Evolutionary conservation across 2,797 vertebrate genomes (phyloP).

Genomic region (Lacerta agilis): DNA sequence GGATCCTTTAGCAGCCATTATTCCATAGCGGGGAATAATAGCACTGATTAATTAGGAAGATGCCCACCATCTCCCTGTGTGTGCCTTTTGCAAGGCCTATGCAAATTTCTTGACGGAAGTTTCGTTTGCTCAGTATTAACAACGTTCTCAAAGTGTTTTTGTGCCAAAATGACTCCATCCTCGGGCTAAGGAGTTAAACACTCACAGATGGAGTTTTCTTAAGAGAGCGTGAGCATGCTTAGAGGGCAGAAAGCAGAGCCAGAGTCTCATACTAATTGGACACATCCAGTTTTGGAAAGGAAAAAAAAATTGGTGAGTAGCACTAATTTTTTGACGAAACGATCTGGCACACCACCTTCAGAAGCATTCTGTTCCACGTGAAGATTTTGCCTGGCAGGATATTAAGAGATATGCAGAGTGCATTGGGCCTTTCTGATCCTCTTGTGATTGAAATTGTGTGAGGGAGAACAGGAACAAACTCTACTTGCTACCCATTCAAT

Average conservation of each 20-base stretch:
- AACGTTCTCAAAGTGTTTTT: constrained; percentile 35
- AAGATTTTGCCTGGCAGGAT: not conserved
- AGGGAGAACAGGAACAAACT: too few species aligned
- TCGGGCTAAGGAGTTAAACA: constrained; percentile 22
- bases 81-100: constrained; percentile 27
- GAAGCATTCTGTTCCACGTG: not conserved
- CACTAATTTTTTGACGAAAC: not conserved
- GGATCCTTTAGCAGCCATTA: constrained; percentile 51
- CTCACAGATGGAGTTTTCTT: constrained; percentile 2
- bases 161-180: constrained; percentile 11
- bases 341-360: not conserved
- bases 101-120: constrained; percentile 41
- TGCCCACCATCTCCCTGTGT: constrained; percentile 39
- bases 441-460: too few species aligned
- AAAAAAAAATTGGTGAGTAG: not conserved
- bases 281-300: not conserved
- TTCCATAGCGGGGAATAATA: constrained; percentile 46
- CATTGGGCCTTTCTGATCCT: too few species aligned
- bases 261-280: not conserved
- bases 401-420: not conserved
- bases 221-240: not conserved
- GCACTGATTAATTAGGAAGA: constrained; percentile 43
- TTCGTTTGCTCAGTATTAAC: constrained; percentile 44
- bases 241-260: not conserved
- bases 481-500: too few species aligned